Evolutionary conservation across 2,113 vertebrate genomes (phyloP).

Genomic region (Catharus bicknelli): DNA sequence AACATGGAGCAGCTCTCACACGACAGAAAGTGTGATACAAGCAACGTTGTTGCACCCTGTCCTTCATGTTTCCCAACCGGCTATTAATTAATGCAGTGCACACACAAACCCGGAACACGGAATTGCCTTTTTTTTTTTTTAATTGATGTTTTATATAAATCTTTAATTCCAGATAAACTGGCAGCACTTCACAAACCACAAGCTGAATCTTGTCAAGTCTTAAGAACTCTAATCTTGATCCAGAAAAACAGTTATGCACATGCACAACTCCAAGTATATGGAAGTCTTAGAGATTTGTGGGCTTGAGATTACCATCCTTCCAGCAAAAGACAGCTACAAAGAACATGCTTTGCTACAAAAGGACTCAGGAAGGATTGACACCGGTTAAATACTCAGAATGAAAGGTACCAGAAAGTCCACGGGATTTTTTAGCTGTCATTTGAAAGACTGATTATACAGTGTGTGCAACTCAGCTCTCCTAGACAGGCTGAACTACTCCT

Average conservation of each 20-base stretch:
- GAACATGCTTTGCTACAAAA: not conserved
- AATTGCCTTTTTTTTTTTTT: not conserved
- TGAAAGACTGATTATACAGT: not conserved
- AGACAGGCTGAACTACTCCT: not conserved
- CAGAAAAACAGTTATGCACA: constrained; percentile 4
- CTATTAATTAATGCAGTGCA: not conserved
- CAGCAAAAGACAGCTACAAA: not conserved
- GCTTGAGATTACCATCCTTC: not conserved
- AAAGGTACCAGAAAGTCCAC: not conserved
- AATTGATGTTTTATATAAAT: not conserved
- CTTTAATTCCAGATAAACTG: constrained; percentile 18
- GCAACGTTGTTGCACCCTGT: not conserved
- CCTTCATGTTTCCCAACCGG: not conserved
- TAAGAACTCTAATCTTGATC: constrained; percentile 24
- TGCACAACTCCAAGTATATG: not conserved
- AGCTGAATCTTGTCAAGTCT: constrained; percentile 17
- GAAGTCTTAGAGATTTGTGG: not conserved
- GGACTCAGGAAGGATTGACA: not conserved
- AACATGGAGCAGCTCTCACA: not conserved
- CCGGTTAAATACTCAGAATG: not conserved
- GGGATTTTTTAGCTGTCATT: not conserved
- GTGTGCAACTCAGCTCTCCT: not conserved
- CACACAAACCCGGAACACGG: not conserved
- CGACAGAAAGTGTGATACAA: not conserved
- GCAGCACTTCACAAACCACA: constrained; percentile 11